Evolutionary conservation across 2,888 invertebrate species (phyloP).

Genomic region (Pollenia labialis): DNA sequence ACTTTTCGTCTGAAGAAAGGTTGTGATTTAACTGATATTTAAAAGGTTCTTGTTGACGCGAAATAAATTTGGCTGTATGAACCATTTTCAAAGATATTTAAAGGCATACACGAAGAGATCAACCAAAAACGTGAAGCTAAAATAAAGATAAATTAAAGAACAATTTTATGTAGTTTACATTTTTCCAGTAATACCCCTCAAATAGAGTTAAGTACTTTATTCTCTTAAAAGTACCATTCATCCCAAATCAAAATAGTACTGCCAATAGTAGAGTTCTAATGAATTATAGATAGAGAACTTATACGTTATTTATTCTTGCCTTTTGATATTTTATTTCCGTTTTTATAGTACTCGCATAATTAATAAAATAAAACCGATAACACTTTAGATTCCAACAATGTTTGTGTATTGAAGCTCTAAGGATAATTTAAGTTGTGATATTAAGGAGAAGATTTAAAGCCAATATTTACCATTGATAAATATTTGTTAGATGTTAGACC

Average conservation of each 20-base stretch:
- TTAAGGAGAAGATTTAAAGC: constrained; percentile 50
- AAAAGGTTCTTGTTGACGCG: no score
- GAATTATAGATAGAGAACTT: not conserved
- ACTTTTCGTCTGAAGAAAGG: no score
- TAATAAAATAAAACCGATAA: constrained; percentile 49
- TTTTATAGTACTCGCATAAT: constrained; percentile 52
- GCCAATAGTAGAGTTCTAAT: not conserved
- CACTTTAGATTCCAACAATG: constrained; percentile 36
- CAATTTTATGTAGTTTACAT: no score
- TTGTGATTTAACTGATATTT: no score
- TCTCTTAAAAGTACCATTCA: no score
- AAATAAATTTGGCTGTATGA: no score
- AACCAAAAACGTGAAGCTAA: no score
- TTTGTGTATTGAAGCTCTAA: constrained; percentile 29
- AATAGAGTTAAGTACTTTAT: no score
- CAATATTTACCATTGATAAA: constrained; percentile 60
- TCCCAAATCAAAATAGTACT: not conserved
- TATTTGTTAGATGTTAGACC: constrained; percentile 55
- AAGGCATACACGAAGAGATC: no score
- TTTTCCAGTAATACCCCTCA: no score
- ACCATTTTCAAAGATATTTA: no score
- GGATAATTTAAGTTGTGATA: constrained; percentile 65
- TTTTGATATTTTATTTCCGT: constrained; percentile 11
- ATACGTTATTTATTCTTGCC: not conserved
- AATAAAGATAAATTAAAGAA: no score